Conservation (phyloP, 2,797 vertebrate species). For the Pseudomugil tenellus region DNA sequence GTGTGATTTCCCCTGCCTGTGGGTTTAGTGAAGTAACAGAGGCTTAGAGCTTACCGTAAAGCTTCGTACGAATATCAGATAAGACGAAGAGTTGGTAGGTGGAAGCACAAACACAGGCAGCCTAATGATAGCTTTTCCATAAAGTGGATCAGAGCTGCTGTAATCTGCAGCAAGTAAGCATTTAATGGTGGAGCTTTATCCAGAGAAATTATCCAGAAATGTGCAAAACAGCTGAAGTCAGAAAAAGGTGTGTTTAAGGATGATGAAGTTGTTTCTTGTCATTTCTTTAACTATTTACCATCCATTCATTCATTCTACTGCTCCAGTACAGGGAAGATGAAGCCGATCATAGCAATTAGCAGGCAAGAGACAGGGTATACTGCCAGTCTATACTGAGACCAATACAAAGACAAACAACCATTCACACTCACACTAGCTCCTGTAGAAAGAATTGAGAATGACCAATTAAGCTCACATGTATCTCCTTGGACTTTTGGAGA, state of each 20-base stretch:
- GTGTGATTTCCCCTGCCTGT: slow-evolving; percentile 25
- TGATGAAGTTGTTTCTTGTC: neutral
- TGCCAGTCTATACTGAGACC: no score
- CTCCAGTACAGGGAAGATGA: no score
- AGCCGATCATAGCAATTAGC: no score
- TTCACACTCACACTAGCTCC: no score
- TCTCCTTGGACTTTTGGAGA: no score
- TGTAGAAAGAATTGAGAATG: no score
- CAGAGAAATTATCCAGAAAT: slow-evolving; percentile 26
- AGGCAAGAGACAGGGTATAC: no score
- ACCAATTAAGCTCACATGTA: no score
- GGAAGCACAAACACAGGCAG: slow-evolving; percentile 35
- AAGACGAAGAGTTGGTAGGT: slow-evolving; percentile 57
- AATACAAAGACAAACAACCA: no score
- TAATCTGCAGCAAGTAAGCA: slow-evolving; percentile 2
- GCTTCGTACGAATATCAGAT: slow-evolving; percentile 61
- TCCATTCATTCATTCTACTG: no score
- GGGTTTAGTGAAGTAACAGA: slow-evolving; percentile 66
- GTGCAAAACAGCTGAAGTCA: neutral
- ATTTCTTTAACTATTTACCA: neutral
- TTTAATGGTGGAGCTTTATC: slow-evolving; percentile 23
- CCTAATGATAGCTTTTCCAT: slow-evolving; percentile 51
- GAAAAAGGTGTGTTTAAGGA: neutral
- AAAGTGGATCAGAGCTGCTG: slow-evolving; percentile 46
- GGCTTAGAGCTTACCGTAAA: slow-evolving; percentile 70